A percentile compares a stretch with the other conserved stretches of the same genome.
phyloP scores from a whole-genome alignment of 2,888 invertebrate species.

The Morpho helenor region DNA sequence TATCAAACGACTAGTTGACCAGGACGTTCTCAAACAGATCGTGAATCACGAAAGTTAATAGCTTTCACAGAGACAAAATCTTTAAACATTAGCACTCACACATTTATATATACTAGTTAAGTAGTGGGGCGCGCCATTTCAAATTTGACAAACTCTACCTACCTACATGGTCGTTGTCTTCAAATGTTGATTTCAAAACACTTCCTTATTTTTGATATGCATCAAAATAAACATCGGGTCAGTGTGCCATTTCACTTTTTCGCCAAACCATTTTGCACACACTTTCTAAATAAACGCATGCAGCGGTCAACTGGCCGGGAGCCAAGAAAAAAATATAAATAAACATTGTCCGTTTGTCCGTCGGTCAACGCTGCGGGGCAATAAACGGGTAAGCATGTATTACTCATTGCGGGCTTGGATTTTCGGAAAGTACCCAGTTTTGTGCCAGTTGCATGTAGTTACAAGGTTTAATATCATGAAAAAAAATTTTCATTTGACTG shows the following conservation, averaged over 20 bases:
- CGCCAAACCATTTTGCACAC: constrained; percentile 23
- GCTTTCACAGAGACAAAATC: too few relatives aligned
- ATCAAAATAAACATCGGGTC: constrained; percentile 20
- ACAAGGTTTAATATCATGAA: too few relatives aligned
- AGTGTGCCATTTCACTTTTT: constrained; percentile 20
- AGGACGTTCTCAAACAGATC: too few relatives aligned
- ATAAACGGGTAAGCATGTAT: constrained; percentile 31
- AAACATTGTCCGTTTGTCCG: constrained; percentile 30
- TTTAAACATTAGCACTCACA: too few relatives aligned
- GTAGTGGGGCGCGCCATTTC: too few relatives aligned
- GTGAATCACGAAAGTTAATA: too few relatives aligned
- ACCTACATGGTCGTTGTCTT: too few relatives aligned
- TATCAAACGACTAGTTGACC: too few relatives aligned
- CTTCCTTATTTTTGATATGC: constrained; percentile 5
- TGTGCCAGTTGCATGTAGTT: too few relatives aligned
- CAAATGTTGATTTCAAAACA: background rate
- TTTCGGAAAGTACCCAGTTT: background rate
- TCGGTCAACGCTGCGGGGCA: constrained; percentile 36
- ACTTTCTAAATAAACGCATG: constrained; percentile 26
- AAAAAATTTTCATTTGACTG: too few relatives aligned
- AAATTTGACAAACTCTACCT: too few relatives aligned
- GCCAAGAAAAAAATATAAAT: constrained; percentile 30
- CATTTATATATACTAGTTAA: too few relatives aligned
- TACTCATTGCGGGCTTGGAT: constrained; percentile 26
- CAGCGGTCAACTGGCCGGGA: constrained; percentile 29